Evolutionary conservation across 2,113 vertebrate species (phyloP).

Genomic region (Phasianus colchicus): DNA sequence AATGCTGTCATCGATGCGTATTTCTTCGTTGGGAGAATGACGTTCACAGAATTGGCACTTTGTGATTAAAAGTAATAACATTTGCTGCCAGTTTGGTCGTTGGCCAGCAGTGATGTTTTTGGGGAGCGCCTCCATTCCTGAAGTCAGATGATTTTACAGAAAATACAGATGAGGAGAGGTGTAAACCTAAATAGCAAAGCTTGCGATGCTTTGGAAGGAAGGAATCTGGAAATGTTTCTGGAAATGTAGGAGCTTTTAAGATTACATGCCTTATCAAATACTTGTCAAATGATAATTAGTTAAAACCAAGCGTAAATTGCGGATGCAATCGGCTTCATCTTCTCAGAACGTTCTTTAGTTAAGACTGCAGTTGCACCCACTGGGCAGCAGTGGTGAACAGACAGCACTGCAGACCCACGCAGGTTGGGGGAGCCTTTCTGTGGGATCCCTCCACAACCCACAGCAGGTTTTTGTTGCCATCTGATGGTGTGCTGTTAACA

Average conservation of each 20-base stretch:
- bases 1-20: background rate
- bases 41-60: background rate
- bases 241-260: background rate
- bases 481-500: background rate
- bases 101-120: background rate
- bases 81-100: background rate
- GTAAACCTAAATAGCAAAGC: background rate
- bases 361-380: fast-evolving
- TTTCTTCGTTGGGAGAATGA: background rate
- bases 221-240: background rate
- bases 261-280: background rate
- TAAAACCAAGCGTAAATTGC: background rate
- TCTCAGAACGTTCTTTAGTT: background rate
- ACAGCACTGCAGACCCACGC: background rate
- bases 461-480: background rate
- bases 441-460: fast-evolving
- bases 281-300: background rate
- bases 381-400: background rate
- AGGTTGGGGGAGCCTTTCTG: background rate
- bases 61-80: background rate
- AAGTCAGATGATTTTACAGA: background rate
- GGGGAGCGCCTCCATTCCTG: background rate
- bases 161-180: background rate
- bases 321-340: background rate
- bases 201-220: background rate